Conservation (phyloP, 1,140 invertebrate species). For the Anthonomus grandis region DNA sequence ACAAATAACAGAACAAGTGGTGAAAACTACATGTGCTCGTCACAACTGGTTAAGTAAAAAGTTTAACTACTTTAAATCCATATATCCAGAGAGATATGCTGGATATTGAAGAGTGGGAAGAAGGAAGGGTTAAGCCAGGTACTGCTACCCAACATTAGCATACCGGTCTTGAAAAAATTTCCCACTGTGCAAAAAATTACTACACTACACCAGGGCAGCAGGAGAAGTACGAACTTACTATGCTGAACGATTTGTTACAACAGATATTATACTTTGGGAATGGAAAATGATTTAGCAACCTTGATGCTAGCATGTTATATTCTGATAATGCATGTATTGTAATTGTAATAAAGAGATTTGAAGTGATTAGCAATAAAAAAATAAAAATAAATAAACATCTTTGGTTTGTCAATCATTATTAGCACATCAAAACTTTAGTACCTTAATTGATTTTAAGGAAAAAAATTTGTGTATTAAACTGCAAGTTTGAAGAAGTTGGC, state of each 20-base stretch:
- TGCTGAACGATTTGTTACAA: constrained; percentile 2
- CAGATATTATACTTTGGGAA: constrained; percentile 6
- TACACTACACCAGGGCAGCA: constrained; percentile 13
- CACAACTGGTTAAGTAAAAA: constrained; percentile 17
- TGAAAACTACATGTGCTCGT: constrained; percentile 11
- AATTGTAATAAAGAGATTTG: background rate
- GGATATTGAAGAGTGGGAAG: constrained; percentile 13
- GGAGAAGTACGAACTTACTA: constrained; percentile 7
- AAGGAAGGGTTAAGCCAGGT: constrained; percentile 1
- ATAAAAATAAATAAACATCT: constrained; percentile 7
- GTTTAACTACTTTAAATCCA: too few species aligned
- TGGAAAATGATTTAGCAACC: constrained; percentile 17
- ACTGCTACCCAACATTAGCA: constrained; percentile 3
- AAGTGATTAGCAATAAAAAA: background rate
- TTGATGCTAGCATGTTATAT: too few species aligned
- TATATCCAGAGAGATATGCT: constrained; percentile 6
- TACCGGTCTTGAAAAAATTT: too few species aligned
- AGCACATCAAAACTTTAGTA: too few species aligned
- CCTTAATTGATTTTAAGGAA: too few species aligned
- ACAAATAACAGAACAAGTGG: background rate
- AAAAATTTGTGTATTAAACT: constrained; percentile 7
- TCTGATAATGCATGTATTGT: constrained; percentile 1
- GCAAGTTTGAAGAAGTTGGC: constrained; percentile 13
- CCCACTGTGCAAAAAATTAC: constrained; percentile 5
- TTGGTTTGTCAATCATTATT: too few species aligned